These are phyloP conservation scores for Anguilla anguilla DNA, from an alignment of 2,797 vertebrate genomes.

Conservation along the genomic window DNA sequence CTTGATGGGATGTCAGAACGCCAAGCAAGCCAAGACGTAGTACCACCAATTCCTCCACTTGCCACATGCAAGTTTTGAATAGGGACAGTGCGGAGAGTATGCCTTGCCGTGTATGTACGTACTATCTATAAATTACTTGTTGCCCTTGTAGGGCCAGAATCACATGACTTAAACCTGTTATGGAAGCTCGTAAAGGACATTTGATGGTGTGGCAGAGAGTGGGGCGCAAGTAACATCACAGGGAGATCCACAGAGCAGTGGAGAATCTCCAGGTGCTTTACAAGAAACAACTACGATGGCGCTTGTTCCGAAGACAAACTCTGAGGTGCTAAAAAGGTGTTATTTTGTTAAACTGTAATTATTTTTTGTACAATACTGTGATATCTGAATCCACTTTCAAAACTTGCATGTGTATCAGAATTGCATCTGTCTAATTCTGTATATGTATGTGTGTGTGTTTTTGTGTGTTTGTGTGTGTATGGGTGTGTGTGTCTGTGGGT, in stretches of 20 bases:
- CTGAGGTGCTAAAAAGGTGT: slow-evolving; percentile 84
- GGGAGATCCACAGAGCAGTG: slow-evolving; percentile 54
- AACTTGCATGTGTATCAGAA: slow-evolving; percentile 86
- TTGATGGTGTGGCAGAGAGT: slow-evolving; percentile 81
- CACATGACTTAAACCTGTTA: slow-evolving; percentile 84
- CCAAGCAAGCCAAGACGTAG: slow-evolving; percentile 63
- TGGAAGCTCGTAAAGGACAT: slow-evolving; percentile 75
- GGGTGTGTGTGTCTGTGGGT: slow-evolving; percentile 53
- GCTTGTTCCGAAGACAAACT: slow-evolving; percentile 81
- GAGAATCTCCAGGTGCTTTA: slow-evolving; percentile 84
- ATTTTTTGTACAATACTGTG: slow-evolving; percentile 92
- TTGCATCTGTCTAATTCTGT: slow-evolving; percentile 63
- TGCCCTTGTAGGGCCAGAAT: slow-evolving; percentile 82
- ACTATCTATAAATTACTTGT: slow-evolving; percentile 73
- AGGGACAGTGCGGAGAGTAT: slow-evolving; percentile 74
- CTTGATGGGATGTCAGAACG: slow-evolving; percentile 55
- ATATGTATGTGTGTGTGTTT: slow-evolving; percentile 55
- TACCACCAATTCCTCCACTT: slow-evolving; percentile 67
- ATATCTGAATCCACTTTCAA: slow-evolving; percentile 84
- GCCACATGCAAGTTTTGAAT: slow-evolving; percentile 82
- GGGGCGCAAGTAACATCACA: slow-evolving; percentile 70
- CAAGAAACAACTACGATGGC: slow-evolving; percentile 76
- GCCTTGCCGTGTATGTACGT: slow-evolving; percentile 71
- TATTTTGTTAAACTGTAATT: slow-evolving; percentile 94
- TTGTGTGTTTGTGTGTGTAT: slow-evolving; percentile 54